These are phyloP conservation scores for Pogonophryne albipinna DNA, from an alignment of 2,797 vertebrate genomes.

Conservation along the genomic window DNA sequence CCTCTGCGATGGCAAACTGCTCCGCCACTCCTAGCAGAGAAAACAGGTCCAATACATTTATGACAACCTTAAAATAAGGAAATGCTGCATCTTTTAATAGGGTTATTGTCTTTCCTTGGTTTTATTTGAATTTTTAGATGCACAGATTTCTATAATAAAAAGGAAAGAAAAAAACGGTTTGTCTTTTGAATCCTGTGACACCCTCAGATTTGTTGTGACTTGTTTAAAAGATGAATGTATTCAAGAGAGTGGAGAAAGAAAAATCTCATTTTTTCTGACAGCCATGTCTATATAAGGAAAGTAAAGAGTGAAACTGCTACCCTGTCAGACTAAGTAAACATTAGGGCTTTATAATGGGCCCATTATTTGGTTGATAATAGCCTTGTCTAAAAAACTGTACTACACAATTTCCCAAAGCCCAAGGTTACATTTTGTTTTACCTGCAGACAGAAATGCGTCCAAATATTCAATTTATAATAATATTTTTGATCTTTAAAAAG, in stretches of 20 bases:
- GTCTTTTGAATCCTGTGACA: background rate
- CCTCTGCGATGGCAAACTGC: conserved; percentile 98
- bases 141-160: background rate
- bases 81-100: background rate
- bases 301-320: background rate
- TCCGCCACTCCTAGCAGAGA: conserved; percentile 90
- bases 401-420: no score
- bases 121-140: background rate
- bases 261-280: background rate
- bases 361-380: background rate
- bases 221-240: background rate
- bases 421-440: background rate
- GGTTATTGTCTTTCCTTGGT: background rate
- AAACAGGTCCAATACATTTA: conserved; percentile 13
- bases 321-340: background rate
- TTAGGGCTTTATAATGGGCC: background rate
- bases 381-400: no score
- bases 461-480: background rate
- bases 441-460: background rate
- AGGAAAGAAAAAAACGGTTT: background rate
- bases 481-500: no score
- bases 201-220: background rate
- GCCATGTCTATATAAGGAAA: background rate
- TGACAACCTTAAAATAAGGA: background rate
- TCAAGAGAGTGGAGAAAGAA: background rate